Evolutionary conservation across 2,113 vertebrate species (phyloP), one percentile per base, ranked within the genome.

Genomic region (Ramphastos sulfuratus): DNA sequence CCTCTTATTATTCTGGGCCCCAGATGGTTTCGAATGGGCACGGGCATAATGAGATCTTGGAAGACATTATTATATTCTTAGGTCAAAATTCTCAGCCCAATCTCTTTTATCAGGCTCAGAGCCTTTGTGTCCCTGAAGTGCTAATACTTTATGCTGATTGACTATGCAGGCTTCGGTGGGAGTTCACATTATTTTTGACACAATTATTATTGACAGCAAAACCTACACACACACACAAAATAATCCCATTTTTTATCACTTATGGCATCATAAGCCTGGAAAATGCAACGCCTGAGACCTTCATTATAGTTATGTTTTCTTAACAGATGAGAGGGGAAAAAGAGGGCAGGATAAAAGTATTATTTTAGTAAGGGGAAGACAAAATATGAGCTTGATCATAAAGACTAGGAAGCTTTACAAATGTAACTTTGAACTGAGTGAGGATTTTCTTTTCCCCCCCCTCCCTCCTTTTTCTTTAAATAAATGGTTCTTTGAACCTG

Each of bases 401-500:
- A 95, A 84, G 81, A 65, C 54, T 33, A 90, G 39, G 35, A 48
- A 95, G 80, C 83, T 71, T 90, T 97, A 85, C 92, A 93, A 96
- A 96, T 87, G 74, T 65, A 89, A 96, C 94, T 94, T 97, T 97
- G 97, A 97, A 96, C 76, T 79, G 54, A 85, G 66, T 0, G 6
- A 59, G 35, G 15, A 11, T 52, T 39, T 61, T 50, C 75, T 72
- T 48, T 59, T 52, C 46, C 75, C 48, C 70, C 80, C 42, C 31
- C 25, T 33, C 37, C 48, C 24, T 56, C 24, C 71, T 25, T 23
- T 59, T 82, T 70, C 80, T 85, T 54, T 3, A 30, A 91, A 96
- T 92, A 95, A 98, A 95, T 94, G 97, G 80, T 70, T 94, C 92
- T 96, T 98, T 98, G 97, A 98, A 97, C 95, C 95, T 93, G 81